Base-by-base conservation (phyloP, 2,797 vertebrate genomes). In the Lagorchestes hirsutus region DNA sequence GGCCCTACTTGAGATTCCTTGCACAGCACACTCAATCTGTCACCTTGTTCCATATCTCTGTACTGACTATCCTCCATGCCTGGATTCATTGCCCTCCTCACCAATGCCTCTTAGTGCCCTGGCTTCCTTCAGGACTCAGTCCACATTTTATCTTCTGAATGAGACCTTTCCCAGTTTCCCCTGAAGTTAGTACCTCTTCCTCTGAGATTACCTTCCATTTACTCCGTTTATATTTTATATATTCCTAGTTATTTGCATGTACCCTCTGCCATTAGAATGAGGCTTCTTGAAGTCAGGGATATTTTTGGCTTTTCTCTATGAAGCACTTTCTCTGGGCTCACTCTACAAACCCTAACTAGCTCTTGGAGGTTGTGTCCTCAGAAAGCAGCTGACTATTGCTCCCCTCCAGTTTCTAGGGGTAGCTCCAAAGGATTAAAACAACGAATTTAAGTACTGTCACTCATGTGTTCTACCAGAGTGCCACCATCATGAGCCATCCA, bases 81-180 rank as follows among this genome's bases (percentile, higher is more conserved):
- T 46, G 40, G 74, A 82, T 24, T 0, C 0, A 40, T 27, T 82
- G 74, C 40, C 31, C 59, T 62, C 31, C 31, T 62, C 31, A 34
- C 11, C 13, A 4, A 34, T 31, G 29, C 59, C 14, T 46, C n/a
- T 82, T 46, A 46, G 67, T 82, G 40, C 18, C n/a, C 16, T 82
- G 67, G n/a, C 67, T 82, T 82, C 67, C 59, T 40, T 93, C 93
- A 55, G 54, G 52, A 24, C 28, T 96, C 54, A 40, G 46, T n/a
- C 40, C 54, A 12, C 16, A 56, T 18, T 58, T 22, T 34, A 8
- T 16, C 34, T 95, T 55, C 62, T 92, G 90, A 74, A 40, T 54
- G 87, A 58, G 55, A 93, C 2, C 27, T 90, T 52, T 62, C 58
- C 82, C 29, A 27, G 31, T 34, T 8, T 34, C 54, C 40, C 16